These are phyloP conservation scores for Neodon shergylaensis DNA, from an alignment of 2,113 vertebrate species.

Conservation along the genomic window DNA sequence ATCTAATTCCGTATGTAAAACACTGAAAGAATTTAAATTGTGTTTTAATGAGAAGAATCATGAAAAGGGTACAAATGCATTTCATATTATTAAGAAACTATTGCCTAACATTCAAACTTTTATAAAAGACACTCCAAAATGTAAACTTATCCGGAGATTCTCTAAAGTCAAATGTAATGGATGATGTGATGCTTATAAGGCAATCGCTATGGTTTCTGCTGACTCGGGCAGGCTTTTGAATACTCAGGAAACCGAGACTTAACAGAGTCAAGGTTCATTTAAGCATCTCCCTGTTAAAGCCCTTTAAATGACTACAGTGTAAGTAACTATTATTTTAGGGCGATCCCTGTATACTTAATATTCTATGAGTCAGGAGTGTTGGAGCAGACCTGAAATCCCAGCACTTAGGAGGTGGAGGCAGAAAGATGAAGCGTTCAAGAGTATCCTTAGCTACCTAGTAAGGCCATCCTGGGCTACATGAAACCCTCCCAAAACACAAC, in stretches of 20 bases:
- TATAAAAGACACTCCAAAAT: neutral
- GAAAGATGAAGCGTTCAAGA: neutral
- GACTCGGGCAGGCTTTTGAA: neutral
- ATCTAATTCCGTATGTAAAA: neutral
- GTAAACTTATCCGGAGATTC: neutral
- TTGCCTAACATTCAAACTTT: neutral
- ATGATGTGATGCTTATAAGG: neutral
- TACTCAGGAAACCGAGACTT: neutral
- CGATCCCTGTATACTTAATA: neutral
- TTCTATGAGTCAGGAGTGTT: neutral
- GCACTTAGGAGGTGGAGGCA: neutral
- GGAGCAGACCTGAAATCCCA: neutral
- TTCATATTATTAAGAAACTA: neutral
- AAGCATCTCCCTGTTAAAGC: neutral
- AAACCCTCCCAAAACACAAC: no score
- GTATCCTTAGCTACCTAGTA: neutral
- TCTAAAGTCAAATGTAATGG: neutral
- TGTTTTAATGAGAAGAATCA: neutral
- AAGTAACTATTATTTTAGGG: neutral
- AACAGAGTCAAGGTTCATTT: neutral
- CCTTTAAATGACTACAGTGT: neutral
- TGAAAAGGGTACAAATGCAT: no score
- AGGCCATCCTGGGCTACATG: neutral
- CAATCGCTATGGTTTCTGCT: neutral
- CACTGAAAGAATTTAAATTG: neutral